Base-by-base conservation (phyloP, 2,797 vertebrate species). In the Crenuchus spilurus region DNA sequence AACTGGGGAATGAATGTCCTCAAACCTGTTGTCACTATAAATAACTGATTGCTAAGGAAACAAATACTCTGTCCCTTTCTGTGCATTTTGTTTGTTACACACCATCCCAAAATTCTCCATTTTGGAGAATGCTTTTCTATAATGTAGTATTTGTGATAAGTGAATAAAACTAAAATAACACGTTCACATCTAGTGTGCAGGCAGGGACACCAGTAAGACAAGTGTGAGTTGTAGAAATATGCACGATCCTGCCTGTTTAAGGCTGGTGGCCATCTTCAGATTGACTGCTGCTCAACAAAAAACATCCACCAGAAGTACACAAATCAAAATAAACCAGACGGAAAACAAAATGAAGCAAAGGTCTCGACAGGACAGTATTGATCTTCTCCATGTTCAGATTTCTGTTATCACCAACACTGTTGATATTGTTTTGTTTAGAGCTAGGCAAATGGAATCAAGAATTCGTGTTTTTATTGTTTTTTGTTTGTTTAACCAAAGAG, bases 401-500 rank as follows among this genome's bases (percentile, higher is more conserved):
- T 48, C n/a, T 20, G 52, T 33, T 57, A 28, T 58, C 31, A 14
- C 18, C 16, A 13, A 51, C 11, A 3, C 37, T 66, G 39, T 63
- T 61, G 28, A 66, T 70, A 46, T 30, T 3, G 7, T 57, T 57
- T 74, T 10, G 4, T 30, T 28, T 41, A 39, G 30, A 67, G 13
- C 26, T 52, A 42, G 6, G 14, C 0, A 55, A 31, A 52, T 39
- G 16, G 24, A 28, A 73, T 66, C 1, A 2, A 28, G 48, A 58
- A 37, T 6, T 0, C 20, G 11, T 35, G 39, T 31, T 46, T 30
- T 3, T 35, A 60, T 2, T 14, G 1, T 6, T 30, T 9, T 8
- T 28, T 57, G 33, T 20, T 28, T 30, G 54, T 82, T 93, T 93
- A 99, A 75, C 98, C 97, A 63, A 99, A 99, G 68, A 99, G 94